Conservation (phyloP, 2,113 vertebrate species). For the Clinocottus analis region DNA sequence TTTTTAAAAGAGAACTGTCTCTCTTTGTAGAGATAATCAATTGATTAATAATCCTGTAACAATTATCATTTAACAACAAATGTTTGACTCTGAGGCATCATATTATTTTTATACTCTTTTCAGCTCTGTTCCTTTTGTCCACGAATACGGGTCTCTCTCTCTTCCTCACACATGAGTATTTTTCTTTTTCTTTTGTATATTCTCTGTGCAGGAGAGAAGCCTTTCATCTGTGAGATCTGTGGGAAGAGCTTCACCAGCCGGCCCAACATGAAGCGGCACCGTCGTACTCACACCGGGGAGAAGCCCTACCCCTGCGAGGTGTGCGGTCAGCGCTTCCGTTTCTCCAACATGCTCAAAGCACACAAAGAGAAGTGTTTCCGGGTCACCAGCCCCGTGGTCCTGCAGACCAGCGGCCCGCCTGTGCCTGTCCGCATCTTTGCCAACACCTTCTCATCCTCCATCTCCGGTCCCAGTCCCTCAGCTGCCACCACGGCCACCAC, state of each 20-base stretch:
- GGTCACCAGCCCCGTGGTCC: conserved; percentile 92
- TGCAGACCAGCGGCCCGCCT: conserved; percentile 84
- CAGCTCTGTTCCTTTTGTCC: not conserved
- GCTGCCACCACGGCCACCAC: conserved; percentile 54
- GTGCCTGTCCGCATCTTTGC: conserved; percentile 85
- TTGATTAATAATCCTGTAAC: conserved; percentile 9
- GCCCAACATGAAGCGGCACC: conserved; percentile 98
- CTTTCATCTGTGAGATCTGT: conserved; percentile 98
- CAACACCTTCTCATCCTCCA: conserved; percentile 80
- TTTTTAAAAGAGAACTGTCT: conserved; percentile 40
- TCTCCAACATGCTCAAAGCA: conserved; percentile 99
- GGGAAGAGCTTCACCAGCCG: conserved; percentile 99
- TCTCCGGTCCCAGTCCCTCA: conserved; percentile 75
- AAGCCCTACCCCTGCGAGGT: conserved; percentile 98
- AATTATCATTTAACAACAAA: conserved; percentile 20
- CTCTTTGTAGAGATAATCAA: conserved; percentile 3
- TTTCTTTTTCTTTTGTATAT: conserved; percentile 8
- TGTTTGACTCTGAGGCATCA: not conserved
- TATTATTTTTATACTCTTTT: not conserved
- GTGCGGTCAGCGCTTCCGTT: conserved; percentile 96
- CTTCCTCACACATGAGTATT: not conserved
- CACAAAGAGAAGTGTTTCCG: conserved; percentile 98
- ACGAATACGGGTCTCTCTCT: conserved; percentile 17
- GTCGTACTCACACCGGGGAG: conserved; percentile 96
- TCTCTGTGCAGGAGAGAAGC: conserved; percentile 91